These are phyloP conservation scores for Sminthopsis crassicaudata DNA, from an alignment of 2,113 vertebrate species.

Conservation along the genomic window DNA sequence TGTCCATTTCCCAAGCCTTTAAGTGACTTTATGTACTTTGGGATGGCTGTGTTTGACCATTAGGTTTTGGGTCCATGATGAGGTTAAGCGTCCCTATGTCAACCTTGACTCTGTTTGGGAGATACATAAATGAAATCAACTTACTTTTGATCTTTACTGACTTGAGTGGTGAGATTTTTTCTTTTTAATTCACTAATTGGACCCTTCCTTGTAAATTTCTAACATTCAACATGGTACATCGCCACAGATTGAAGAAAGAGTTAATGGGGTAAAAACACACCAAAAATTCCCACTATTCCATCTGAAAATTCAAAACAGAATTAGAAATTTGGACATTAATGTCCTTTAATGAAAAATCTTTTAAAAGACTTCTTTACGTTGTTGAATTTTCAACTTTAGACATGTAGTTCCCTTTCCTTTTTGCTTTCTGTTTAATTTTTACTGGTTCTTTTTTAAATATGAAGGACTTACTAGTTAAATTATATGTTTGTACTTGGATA, in stretches of 20 bases:
- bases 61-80: not conserved
- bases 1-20: not conserved
- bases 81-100: not conserved
- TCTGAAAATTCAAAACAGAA: not conserved
- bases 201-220: not conserved
- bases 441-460: constrained; percentile 34
- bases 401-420: not conserved
- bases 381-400: not conserved
- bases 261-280: not conserved
- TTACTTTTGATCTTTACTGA: not conserved
- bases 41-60: not conserved
- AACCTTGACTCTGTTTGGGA: not conserved
- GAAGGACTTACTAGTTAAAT: constrained; percentile 60
- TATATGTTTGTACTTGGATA: constrained; percentile 50
- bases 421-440: constrained; percentile 57
- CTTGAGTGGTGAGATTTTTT: not conserved
- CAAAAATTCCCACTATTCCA: not conserved
- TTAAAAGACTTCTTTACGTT: not conserved
- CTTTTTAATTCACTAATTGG: not conserved
- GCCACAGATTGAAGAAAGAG: not conserved
- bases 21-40: not conserved
- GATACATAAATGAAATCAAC: not conserved
- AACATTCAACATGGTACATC: not conserved
- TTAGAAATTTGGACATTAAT: not conserved
- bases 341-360: not conserved